A percentile compares a stretch with the other conserved stretches of the same genome.
phyloP scores from a whole-genome alignment of 2,888 invertebrate genomes.

The Agonopterix subpropinquella region DNA sequence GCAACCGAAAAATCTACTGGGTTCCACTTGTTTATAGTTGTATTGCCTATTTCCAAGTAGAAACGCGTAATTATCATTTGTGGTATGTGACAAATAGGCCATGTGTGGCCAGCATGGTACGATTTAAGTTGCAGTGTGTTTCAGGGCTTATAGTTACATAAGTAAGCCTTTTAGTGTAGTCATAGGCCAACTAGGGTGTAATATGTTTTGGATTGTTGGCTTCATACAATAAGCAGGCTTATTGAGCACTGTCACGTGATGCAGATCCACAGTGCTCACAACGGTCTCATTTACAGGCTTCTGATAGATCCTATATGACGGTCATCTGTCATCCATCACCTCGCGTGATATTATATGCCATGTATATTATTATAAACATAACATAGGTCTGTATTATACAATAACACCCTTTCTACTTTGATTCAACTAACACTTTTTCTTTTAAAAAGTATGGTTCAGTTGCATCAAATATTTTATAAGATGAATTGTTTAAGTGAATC shows the following conservation, averaged over 20 bases:
- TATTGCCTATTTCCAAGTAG: no score
- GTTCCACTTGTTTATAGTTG: no score
- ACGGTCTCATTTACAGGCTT: conserved; percentile 18
- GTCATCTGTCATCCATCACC: conserved; percentile 17
- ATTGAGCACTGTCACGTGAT: conserved; percentile 7
- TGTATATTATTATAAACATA: conserved; percentile 22
- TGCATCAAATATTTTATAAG: conserved; percentile 8
- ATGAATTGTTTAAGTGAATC: neutral
- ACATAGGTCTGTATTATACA: conserved; percentile 8
- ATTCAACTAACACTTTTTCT: conserved; percentile 21
- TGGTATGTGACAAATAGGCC: no score
- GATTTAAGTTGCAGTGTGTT: no score
- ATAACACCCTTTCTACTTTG: conserved; percentile 9
- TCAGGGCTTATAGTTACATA: conserved; percentile 12
- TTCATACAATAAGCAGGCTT: conserved; percentile 3
- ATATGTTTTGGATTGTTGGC: conserved; percentile 4
- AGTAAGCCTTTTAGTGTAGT: conserved; percentile 32
- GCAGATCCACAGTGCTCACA: conserved; percentile 13
- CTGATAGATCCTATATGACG: conserved; percentile 4
- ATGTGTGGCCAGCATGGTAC: no score
- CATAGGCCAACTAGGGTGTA: conserved; percentile 9
- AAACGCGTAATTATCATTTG: no score
- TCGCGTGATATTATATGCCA: conserved; percentile 27
- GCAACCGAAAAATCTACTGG: no score
- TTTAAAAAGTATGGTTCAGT: conserved; percentile 20